Conservation (phyloP, 1,140 invertebrate genomes). For the Lutraria rhynchaena region DNA sequence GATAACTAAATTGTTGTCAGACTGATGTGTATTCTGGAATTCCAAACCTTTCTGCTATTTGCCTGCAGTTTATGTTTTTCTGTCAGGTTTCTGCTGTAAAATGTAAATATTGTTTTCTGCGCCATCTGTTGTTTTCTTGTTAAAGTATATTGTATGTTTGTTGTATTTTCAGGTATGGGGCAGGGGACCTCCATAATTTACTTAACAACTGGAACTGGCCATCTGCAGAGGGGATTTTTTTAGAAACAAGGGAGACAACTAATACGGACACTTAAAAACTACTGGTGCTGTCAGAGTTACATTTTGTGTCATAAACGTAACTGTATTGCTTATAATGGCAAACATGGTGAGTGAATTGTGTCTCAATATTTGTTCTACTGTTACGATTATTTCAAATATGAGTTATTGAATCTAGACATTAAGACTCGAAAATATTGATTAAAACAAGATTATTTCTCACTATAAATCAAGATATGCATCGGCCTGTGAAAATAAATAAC, state of each 20-base stretch:
- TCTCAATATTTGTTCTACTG: not conserved
- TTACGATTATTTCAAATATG: not conserved
- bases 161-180: conserved; percentile 53
- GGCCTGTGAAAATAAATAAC: too few relatives aligned
- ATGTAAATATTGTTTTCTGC: too few relatives aligned
- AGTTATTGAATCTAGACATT: not conserved
- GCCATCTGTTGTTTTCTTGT: too few relatives aligned
- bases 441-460: too few relatives aligned
- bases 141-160: conserved; percentile 10
- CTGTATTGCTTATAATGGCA: conserved; percentile 34
- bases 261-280: not conserved
- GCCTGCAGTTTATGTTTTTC: too few relatives aligned
- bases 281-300: not conserved
- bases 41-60: too few relatives aligned
- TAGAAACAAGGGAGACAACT: conserved; percentile 40
- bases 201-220: conserved; percentile 42
- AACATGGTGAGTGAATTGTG: conserved; percentile 33
- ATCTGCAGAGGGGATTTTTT: conserved; percentile 44
- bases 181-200: conserved; percentile 43
- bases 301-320: not conserved
- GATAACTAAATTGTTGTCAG: too few relatives aligned
- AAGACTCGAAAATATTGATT: too few relatives aligned
- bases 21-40: too few relatives aligned
- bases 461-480: too few relatives aligned
- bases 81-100: too few relatives aligned